Base-by-base conservation (phyloP, 2,888 invertebrate genomes). In the Lucinisca nassula region DNA sequence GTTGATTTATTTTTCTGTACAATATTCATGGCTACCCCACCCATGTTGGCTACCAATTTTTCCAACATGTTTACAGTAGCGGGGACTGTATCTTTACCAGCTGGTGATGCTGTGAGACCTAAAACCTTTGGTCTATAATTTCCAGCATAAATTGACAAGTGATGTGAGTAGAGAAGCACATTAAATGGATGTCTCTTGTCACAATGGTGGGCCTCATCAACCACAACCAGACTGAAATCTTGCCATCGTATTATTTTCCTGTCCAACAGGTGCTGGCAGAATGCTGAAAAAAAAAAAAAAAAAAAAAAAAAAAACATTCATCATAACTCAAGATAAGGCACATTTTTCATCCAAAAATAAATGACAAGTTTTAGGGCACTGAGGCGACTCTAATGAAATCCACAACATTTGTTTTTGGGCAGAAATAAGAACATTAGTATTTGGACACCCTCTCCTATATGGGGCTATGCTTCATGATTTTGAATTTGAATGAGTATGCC, bases 181-280 rank as follows among this genome's bases (percentile, higher is more conserved):
- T 92, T 93, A 88, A 93, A 95, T 0, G 95, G 95, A 80, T 95
- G 95, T 10, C 87, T 88, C 79, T 95, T 95, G n/a, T 85, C 90
- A 85, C 95, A 95, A 85, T 95, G 95, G 73, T 95, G 95, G 0
- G 94, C 95, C 85, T 95, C 95, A 85, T 95, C 95, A 84, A 95
- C 90, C 14, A 95, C 93, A 73, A 94, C 93, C 49, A 95, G 90
- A 37, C 93, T 92, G 82, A 93, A 92, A 85, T 95, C 94, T 8
- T 88, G 80, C 95, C 95, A 95, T n/a, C 89, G 79, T 24, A 95
- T 77, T 8, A 92, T 84, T 4, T 88, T 84, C 21, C 87, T 85
- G 12, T 87, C 77, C 14, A 95, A 82, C 61, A 95, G 85, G 81
- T 95, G 95, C 45, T 87, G 72, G 80, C 93, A 95, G 76, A 90